phyloP scores from a whole-genome alignment of 2,888 invertebrate species.

The Sinodicranocentrus sp. region DNA sequence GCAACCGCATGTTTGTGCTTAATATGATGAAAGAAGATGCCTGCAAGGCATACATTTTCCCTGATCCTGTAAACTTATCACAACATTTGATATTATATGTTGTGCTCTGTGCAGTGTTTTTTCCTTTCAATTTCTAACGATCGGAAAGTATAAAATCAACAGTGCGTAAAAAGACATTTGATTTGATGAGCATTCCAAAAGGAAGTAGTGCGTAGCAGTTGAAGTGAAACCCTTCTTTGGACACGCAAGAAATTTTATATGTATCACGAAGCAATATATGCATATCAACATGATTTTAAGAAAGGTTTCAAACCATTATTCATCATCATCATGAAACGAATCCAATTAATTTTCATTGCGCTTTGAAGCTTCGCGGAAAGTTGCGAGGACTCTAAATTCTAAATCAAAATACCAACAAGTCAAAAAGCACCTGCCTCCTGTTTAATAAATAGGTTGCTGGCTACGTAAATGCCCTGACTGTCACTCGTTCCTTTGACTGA shows the following conservation, averaged over 20 bases:
- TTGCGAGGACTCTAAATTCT: neutral
- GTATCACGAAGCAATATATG: constrained; percentile 8
- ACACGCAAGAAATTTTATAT: neutral
- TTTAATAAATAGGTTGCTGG: neutral
- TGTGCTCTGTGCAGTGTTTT: neutral
- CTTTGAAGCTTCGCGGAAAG: constrained; percentile 33
- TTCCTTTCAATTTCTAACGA: constrained; percentile 41
- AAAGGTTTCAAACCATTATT: constrained; percentile 23
- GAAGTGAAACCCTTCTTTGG: constrained; percentile 44
- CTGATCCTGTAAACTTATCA: neutral
- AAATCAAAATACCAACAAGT: neutral
- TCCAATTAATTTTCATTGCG: constrained; percentile 50
- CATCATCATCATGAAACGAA: constrained; percentile 39
- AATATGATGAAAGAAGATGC: neutral
- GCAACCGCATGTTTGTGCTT: neutral
- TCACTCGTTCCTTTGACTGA: constrained; percentile 44
- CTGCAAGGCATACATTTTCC: neutral
- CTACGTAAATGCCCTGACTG: no score
- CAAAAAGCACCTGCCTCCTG: neutral
- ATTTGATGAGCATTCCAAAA: constrained; percentile 24
- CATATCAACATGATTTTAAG: neutral
- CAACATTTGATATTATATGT: neutral
- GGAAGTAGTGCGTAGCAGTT: constrained; percentile 56
- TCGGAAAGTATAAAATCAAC: constrained; percentile 53
- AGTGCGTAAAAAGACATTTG: constrained; percentile 55